Evolutionary conservation across 1,140 invertebrate species (phyloP), one percentile per base, ranked within the genome.

Genomic region (Hetaerina americana): DNA sequence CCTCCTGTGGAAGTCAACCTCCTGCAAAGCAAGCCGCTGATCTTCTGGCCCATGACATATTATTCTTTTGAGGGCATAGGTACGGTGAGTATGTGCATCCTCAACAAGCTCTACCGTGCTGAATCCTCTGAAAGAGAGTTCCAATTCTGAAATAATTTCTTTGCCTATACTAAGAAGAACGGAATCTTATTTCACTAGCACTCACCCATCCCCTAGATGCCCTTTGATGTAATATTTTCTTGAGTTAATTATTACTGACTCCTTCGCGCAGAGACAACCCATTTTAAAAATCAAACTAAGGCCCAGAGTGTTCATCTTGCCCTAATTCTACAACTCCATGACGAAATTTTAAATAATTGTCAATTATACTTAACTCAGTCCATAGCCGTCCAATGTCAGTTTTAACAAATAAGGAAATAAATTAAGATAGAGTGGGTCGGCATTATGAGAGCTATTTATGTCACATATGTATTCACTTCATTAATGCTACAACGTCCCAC

Each of bases 1-100:
- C 76, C 84, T 82, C 72, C 85, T 86, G 77, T 90, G 89, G 76
- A 90, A 88, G 75, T 92, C 87, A 70, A 93, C 88, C 84, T 95
- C 93, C 75, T 87, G 84, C 74, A 88, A 77, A 0, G 91, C 92
- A 73, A 86, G 79, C 76, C 86, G 85, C 77, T 93, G 89, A 78
- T 95, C 93, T 73, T 92, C 90, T 73, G 87, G 82, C 70, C 88
- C 87, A 80, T 94, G 91, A 78, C 91, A 93, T 66, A 86, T 85
- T 66, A 95, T 92, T 77, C 90, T 86, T 82, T 95, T 95, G 40
- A 94, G 79, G 12, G 92, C 93, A 84, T 87, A 94, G 71, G 85
- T 83, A 73, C 89, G 88, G 75, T 87, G 87, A 10, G 85, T 89
- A n/a, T 81, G 72, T n/a, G 81, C 76, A 81, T 93, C 89, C 79